Evolutionary conservation across 2,113 vertebrate species (phyloP), one percentile per base, ranked within the genome.

Genomic region (Amia ocellicauda): DNA sequence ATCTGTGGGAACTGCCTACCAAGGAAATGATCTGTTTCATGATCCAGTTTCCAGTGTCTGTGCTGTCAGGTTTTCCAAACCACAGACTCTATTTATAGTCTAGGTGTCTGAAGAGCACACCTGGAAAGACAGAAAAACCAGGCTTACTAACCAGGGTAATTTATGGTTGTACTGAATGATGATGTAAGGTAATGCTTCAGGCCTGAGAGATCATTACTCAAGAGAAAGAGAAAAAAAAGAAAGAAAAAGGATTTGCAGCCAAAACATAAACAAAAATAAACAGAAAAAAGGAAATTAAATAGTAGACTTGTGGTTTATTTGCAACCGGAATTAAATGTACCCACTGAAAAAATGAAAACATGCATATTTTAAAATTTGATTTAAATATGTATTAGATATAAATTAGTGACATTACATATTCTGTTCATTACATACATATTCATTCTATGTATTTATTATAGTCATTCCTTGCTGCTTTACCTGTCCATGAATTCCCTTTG

Each of bases 31-130:
- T 67, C 71, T 69, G 62, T 67, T 47, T 74, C 69, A 41, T 78
- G 69, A 77, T 69, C 69, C 62, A 67, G 54, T 70, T 78, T 85
- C 75, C 77, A 75, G 68, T 81, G 72, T 82, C 76, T 40, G 64
- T 47, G 58, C 59, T 64, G 72, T 79, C 78, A 79, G 77, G 80
- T 84, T 80, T 80, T 80, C 57, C 67, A 55, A 41, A 20, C 67
- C 59, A 23, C 57, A 29, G 68, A 70, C 74, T 62, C 59, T 49
- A 4, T 69, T 4, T 70, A 73, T 20, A 64, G 51, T 19, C 58
- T 31, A 19, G 11, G 42, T 60, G 47, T 31, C 23, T 57, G 72
- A 76, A 80, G 70, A 63, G 69, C 69, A 82, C 80, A 83, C 81
- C 82, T 86, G 80, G 83, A 61, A 60, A 63, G 68, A 72, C 62